phyloP scores from a whole-genome alignment of 1,140 invertebrate species.

The Drosophila lini region DNA sequence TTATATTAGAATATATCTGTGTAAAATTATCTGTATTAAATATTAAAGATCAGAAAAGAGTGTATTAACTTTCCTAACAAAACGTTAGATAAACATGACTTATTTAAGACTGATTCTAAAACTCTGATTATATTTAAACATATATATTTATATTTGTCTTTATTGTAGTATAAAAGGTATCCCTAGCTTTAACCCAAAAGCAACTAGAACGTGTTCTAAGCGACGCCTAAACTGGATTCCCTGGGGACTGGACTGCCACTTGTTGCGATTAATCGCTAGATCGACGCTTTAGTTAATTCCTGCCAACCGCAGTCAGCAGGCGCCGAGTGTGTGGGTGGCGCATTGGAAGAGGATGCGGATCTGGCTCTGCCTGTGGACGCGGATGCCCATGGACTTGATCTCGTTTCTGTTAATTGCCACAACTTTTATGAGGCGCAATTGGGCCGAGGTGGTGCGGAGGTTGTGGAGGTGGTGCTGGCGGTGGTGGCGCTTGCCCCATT shows the following conservation, averaged over 20 bases:
- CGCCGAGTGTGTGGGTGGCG: conserved; percentile 70
- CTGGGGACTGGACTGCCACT: conserved; percentile 31
- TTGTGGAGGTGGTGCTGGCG: conserved; percentile 20
- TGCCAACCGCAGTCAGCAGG: conserved; percentile 42
- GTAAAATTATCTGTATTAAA: no score
- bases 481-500: conserved; percentile 57
- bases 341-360: not conserved
- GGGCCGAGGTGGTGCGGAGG: conserved; percentile 28
- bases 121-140: not conserved
- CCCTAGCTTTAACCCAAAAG: not conserved
- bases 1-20: not conserved
- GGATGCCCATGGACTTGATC: conserved; percentile 41
- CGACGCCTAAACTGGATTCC: conserved; percentile 21
- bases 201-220: not conserved
- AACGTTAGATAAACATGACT: not conserved
- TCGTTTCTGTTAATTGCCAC: conserved; percentile 75
- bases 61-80: not conserved
- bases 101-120: not conserved
- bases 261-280: conserved; percentile 79
- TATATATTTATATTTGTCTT: not conserved
- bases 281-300: conserved; percentile 79
- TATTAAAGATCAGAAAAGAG: not conserved
- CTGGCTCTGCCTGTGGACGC: not conserved
- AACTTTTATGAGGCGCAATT: conserved; percentile 69
- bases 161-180: conserved; percentile 1